phyloP scores from a whole-genome alignment of 2,113 vertebrate genomes.

The Phrynocephalus versicolor region DNA sequence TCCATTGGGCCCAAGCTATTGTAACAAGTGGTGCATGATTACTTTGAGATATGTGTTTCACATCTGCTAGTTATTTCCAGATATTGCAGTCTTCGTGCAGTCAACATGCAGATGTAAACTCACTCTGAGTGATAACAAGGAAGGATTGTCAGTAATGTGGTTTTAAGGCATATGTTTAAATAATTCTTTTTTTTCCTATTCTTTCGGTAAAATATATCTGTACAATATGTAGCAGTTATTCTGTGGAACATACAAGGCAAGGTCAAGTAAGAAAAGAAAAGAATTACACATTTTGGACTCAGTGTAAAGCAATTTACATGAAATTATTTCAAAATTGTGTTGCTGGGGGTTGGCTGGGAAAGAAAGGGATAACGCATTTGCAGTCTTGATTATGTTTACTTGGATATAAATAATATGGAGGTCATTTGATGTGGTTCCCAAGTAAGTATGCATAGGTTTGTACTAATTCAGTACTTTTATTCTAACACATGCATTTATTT shows the following conservation, averaged over 20 bases:
- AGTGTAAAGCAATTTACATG: not conserved
- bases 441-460: not conserved
- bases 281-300: not conserved
- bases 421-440: not conserved
- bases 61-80: not conserved
- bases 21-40: not conserved
- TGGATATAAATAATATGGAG: not conserved
- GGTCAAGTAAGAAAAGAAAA: not conserved
- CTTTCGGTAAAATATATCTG: not conserved
- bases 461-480: not conserved
- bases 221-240: not conserved
- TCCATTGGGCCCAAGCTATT: not conserved
- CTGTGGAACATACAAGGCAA: not conserved
- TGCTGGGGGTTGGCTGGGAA: too few species aligned
- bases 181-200: not conserved
- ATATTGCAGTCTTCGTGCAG: not conserved
- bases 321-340: not conserved
- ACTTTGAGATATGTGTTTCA: not conserved
- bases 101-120: not conserved
- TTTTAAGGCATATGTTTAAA: not conserved
- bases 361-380: not conserved
- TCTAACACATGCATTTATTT: not conserved
- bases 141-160: not conserved
- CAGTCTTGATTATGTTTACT: not conserved
- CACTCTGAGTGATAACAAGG: not conserved